A percentile compares a stretch with the other conserved stretches of the same genome.
phyloP scores from a whole-genome alignment of 2,797 vertebrate species.

The Micropoecilia bifurca region DNA sequence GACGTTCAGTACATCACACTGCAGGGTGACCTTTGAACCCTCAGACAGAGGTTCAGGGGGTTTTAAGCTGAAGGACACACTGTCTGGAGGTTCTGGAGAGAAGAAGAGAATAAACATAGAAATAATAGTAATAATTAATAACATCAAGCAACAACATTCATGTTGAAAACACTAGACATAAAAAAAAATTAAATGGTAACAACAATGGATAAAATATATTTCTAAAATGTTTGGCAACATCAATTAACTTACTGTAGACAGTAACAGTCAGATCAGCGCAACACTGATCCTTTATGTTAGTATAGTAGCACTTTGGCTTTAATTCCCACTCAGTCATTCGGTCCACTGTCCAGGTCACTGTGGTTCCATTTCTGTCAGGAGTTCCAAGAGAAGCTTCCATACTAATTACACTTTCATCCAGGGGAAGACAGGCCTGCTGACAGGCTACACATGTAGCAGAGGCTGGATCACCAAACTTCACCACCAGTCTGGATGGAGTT shows the following conservation, averaged over 20 bases:
- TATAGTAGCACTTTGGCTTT: conserved; percentile 27
- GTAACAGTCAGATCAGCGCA: not conserved
- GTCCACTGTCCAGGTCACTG: conserved; percentile 42
- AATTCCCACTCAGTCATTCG: conserved; percentile 43
- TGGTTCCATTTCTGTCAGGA: fast-evolving
- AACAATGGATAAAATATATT: not conserved
- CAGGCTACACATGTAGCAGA: conserved; percentile 32
- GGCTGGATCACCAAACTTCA: conserved; percentile 29
- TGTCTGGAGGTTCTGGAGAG: conserved; percentile 60
- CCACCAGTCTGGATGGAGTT: conserved; percentile 40
- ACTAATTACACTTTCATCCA: fast-evolving
- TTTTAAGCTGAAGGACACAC: conserved; percentile 46
- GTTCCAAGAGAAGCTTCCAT: not conserved
- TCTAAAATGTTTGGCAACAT: not conserved
- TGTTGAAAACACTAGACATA: not conserved
- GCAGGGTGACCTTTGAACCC: conserved; percentile 41
- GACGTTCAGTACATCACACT: conserved; percentile 42
- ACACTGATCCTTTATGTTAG: fast-evolving
- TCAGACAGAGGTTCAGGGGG: conserved; percentile 32
- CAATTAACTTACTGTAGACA: conserved; percentile 68
- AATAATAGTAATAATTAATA: too few species aligned
- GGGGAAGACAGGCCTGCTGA: not conserved
- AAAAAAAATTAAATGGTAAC: not conserved
- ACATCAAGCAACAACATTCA: not conserved
- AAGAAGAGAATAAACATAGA: not conserved